These are phyloP conservation scores for Metellina segmentata DNA, from an alignment of 2,888 invertebrate genomes.

Conservation along the genomic window DNA sequence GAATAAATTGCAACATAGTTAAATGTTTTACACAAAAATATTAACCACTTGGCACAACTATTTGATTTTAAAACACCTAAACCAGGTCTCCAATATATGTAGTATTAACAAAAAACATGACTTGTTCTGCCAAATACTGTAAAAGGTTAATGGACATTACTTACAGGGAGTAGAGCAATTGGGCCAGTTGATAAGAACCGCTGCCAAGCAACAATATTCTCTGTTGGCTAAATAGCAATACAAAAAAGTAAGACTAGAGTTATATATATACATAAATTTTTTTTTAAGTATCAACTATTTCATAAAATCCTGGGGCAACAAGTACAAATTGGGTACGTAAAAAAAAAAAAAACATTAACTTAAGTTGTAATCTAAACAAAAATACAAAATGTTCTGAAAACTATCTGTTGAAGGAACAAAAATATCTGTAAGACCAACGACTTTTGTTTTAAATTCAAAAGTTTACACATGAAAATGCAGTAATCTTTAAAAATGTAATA, in stretches of 20 bases:
- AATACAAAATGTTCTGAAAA: no score
- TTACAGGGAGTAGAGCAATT: slow-evolving; percentile 92
- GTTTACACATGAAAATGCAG: no score
- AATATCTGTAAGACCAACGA: no score
- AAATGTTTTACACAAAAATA: slow-evolving; percentile 20
- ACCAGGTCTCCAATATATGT: neutral
- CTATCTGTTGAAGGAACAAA: no score
- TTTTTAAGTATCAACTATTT: neutral
- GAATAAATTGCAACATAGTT: neutral
- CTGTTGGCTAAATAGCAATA: slow-evolving; percentile 83
- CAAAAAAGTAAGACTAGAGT: neutral
- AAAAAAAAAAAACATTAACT: no score
- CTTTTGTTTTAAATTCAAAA: no score
- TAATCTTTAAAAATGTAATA: no score
- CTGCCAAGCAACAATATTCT: slow-evolving; percentile 97
- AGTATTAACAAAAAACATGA: neutral
- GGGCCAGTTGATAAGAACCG: slow-evolving; percentile 95
- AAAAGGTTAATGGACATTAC: slow-evolving; percentile 77
- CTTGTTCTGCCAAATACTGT: neutral
- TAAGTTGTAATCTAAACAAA: no score
- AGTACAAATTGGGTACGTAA: no score
- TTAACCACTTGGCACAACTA: neutral
- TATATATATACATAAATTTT: neutral
- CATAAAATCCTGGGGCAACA: no score
- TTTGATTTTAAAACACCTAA: slow-evolving; percentile 5